A percentile compares a stretch with the other conserved stretches of the same genome.
Conservation (phyloP, 2,797 vertebrate species). For the Poecilia wingei region DNA sequence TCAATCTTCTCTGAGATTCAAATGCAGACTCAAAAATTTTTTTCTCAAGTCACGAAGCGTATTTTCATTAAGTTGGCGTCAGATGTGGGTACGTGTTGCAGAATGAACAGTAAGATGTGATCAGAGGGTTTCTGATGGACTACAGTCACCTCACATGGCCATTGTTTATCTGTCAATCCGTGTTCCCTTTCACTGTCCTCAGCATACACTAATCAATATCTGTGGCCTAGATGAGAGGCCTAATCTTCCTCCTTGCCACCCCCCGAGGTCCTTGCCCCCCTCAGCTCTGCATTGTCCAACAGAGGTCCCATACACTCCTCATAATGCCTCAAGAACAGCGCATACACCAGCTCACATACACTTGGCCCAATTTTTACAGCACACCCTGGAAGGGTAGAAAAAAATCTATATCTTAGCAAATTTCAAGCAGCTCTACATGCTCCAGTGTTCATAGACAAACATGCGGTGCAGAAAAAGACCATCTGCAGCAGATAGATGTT, state of each 20-base stretch:
- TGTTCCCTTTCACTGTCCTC: constrained; percentile 73
- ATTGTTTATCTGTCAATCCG: constrained; percentile 82
- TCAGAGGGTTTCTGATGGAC: constrained; percentile 50
- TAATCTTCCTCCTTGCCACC: constrained; percentile 65
- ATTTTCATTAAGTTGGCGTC: background rate
- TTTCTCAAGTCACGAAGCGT: background rate
- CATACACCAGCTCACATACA: constrained; percentile 48
- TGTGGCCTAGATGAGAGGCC: constrained; percentile 81
- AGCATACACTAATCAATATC: constrained; percentile 84
- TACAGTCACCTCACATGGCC: constrained; percentile 42
- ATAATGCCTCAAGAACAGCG: constrained; percentile 68
- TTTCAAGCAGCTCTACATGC: constrained; percentile 68
- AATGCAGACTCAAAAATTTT: background rate
- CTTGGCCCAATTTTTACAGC: constrained; percentile 64
- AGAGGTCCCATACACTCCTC: constrained; percentile 58
- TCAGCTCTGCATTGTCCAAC: constrained; percentile 67
- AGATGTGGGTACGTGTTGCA: constrained; percentile 40
- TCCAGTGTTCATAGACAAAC: constrained; percentile 75
- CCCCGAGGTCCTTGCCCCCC: constrained; percentile 48
- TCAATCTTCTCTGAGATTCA: constrained; percentile 6
- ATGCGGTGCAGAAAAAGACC: constrained; percentile 59
- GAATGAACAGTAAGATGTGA: constrained; percentile 62
- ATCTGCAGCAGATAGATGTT: constrained; percentile 67
- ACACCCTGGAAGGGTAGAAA: constrained; percentile 56
- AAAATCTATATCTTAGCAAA: constrained; percentile 46